Conservation (phyloP, 2,888 invertebrate genomes). For the Yponomeuta malinellus region DNA sequence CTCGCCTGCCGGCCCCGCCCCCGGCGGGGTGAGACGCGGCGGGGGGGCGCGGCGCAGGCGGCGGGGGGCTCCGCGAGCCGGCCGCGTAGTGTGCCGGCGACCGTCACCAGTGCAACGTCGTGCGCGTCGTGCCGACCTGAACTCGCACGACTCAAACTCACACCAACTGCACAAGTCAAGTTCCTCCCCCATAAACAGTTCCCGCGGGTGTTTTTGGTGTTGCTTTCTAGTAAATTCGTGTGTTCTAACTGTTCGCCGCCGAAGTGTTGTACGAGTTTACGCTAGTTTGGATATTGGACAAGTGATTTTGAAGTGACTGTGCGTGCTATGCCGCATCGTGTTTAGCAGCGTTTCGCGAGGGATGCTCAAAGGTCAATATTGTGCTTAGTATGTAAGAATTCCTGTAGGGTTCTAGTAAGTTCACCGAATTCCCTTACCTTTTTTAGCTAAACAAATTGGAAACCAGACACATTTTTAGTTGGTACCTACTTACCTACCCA, state of each 20-base stretch:
- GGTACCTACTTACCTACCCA: too few relatives aligned
- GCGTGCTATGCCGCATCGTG: constrained; percentile 69
- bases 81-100: constrained; percentile 72
- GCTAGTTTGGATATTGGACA: constrained; percentile 65
- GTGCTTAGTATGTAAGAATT: constrained; percentile 44
- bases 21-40: constrained; percentile 32
- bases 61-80: constrained; percentile 42
- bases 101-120: constrained; percentile 65
- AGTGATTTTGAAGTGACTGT: constrained; percentile 65
- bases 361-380: constrained; percentile 70
- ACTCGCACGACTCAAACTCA: constrained; percentile 45
- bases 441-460: too few relatives aligned
- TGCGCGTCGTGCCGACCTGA: constrained; percentile 51
- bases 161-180: constrained; percentile 61
- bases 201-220: constrained; percentile 65
- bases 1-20: constrained; percentile 62
- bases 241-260: constrained; percentile 59
- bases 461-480: too few relatives aligned
- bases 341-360: constrained; percentile 71
- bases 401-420: constrained; percentile 42
- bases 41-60: constrained; percentile 19
- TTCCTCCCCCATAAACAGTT: constrained; percentile 62
- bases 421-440: constrained; percentile 3
- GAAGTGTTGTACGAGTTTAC: constrained; percentile 57
- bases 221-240: constrained; percentile 44